Evolutionary conservation across 2,888 invertebrate genomes (phyloP), one percentile per base, ranked within the genome.

Genomic region (Drosophila gaucha): DNA sequence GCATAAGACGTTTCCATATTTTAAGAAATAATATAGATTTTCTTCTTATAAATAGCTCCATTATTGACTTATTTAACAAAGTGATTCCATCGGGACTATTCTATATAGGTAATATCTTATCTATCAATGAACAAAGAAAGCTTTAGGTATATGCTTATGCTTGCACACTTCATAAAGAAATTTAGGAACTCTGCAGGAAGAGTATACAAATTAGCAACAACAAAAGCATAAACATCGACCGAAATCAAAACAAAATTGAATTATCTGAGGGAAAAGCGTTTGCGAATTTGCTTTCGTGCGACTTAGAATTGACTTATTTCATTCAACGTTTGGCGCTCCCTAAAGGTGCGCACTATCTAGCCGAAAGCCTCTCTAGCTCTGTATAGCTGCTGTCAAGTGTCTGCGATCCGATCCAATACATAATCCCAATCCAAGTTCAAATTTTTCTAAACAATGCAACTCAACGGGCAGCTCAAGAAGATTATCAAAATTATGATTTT

Each of bases 401-500:
- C 12, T 1, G 12, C 35, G 18, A 49, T 36, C n/a, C 6, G n/a
- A 4, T 2, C 26, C 20, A 10, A 24, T 31, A 18, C n/a, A 35
- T 18, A 26, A 35, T 16, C 24, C 26, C 3, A 8, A 3, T 28
- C 41, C n/a, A 9, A 16, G n/a, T 6, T 5, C 22, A 2, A 24
- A 8, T 30, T 24, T 8, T 9, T 0, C 3, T 1, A 1, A 18
- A 39, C 1, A 20, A 90, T 89, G 89, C 80, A 84, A 39, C 76
- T 69, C 16, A 76, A 71, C 67, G 78, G 82, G 54, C 68, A 86
- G 22, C 63, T 86, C 20, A 82, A 62, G 3, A 84, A 75, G 50
- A 67, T 90, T 10, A 74, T 83, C 22, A 90, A 88, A 76, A 74
- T 90, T 1, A 71, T 90, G 26, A 85, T 90, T 54, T 73, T 90